Evolutionary conservation across 2,113 vertebrate genomes (phyloP).

Genomic region (Mormyrus lacerda): DNA sequence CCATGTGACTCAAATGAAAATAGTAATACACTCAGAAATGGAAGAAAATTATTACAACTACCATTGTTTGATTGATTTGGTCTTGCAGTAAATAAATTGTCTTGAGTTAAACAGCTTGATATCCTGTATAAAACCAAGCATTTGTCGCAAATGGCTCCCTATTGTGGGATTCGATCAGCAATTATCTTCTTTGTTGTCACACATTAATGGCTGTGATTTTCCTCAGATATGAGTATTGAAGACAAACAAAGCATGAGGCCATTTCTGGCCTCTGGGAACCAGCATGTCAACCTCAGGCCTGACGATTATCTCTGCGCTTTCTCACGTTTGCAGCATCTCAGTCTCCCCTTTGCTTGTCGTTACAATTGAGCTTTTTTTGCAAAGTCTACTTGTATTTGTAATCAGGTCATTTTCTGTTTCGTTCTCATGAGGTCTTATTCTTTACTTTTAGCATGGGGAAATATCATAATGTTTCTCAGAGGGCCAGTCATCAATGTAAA

Average conservation of each 20-base stretch:
- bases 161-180: constrained; percentile 29
- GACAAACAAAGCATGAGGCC: neutral
- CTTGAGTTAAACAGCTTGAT: neutral
- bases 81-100: neutral
- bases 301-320: constrained; percentile 36
- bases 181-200: constrained; percentile 23
- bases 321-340: constrained; percentile 30
- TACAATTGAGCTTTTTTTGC: constrained; percentile 11
- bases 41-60: neutral
- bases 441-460: constrained; percentile 23
- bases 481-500: constrained; percentile 30
- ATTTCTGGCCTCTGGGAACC: constrained; percentile 7
- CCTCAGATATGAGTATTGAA: constrained; percentile 19
- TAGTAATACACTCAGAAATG: neutral
- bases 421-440: neutral
- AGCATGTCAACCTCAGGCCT: constrained; percentile 30
- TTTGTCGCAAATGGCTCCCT: constrained; percentile 25
- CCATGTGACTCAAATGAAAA: neutral
- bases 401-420: neutral
- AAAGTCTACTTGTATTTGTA: neutral
- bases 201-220: constrained; percentile 24
- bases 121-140: constrained; percentile 15
- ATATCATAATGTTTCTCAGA: constrained; percentile 45
- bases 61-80: neutral
- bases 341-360: constrained; percentile 26